These are phyloP conservation scores for Poecilia picta DNA, from an alignment of 2,797 vertebrate species.

Conservation along the genomic window DNA sequence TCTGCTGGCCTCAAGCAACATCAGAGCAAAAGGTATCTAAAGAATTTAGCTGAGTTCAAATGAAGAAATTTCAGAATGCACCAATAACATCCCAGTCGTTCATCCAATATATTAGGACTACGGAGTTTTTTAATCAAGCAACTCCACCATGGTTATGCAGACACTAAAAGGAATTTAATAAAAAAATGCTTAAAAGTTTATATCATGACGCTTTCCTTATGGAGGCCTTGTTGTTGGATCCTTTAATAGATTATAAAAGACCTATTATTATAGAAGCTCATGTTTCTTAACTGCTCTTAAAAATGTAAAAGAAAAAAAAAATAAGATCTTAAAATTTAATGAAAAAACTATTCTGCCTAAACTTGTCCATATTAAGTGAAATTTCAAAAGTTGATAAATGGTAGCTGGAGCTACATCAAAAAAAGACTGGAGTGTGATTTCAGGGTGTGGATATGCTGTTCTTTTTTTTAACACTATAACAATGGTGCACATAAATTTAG, in stretches of 20 bases:
- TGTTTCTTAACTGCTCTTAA: not conserved
- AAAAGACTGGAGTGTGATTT: not conserved
- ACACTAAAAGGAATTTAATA: not conserved
- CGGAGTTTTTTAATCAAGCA: not conserved
- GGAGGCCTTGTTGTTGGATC: not conserved
- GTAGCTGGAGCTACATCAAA: not conserved
- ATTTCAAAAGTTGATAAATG: not conserved
- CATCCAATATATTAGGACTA: not conserved
- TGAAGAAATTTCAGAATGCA: not conserved
- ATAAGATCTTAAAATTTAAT: no score
- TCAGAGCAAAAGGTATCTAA: not conserved
- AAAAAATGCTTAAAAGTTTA: not conserved
- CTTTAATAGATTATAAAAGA: not conserved
- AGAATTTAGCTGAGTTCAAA: not conserved
- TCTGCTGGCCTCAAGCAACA: slow-evolving; percentile 3
- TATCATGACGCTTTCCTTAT: not conserved
- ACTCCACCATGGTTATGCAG: not conserved
- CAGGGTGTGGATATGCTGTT: not conserved
- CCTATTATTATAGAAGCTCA: not conserved
- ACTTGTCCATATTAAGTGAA: not conserved
- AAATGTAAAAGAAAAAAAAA: not conserved
- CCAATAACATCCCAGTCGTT: not conserved
- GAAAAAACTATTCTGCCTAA: not conserved
- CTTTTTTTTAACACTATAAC: not conserved
- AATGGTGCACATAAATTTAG: not conserved